A percentile compares a stretch with the other conserved stretches of the same genome.
Evolutionary conservation across 2,888 invertebrate species (phyloP).

Genomic region (Athripsodes cinereus): DNA sequence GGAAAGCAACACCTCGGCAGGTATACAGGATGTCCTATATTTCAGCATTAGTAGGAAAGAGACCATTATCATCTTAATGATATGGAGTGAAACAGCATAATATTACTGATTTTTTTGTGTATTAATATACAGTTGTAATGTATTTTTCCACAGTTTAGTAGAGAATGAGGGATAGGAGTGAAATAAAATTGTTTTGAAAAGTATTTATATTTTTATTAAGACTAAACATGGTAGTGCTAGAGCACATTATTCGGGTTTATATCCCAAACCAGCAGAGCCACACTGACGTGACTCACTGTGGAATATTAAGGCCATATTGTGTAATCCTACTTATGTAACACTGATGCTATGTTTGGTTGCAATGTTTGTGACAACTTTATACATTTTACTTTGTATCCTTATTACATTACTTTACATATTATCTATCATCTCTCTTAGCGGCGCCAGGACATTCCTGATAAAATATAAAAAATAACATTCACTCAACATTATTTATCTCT

Average conservation of each 20-base stretch:
- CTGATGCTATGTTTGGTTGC: slow-evolving; percentile 18
- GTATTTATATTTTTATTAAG: slow-evolving; percentile 26
- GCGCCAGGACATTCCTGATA: slow-evolving; percentile 22
- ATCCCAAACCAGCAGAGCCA: slow-evolving; percentile 12
- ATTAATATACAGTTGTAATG: no score
- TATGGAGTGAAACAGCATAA: no score
- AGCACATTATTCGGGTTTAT: slow-evolving; percentile 21
- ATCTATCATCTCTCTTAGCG: slow-evolving; percentile 3
- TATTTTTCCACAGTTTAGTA: no score
- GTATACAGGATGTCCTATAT: no score
- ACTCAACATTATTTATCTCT: slow-evolving; percentile 22
- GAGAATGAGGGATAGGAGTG: slow-evolving; percentile 14
- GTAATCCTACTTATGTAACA: slow-evolving; percentile 26
- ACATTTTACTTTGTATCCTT: slow-evolving; percentile 9
- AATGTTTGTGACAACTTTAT: slow-evolving; percentile 15
- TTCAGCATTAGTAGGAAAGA: no score
- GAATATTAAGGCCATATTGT: slow-evolving; percentile 29
- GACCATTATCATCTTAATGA: no score
- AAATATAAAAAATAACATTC: slow-evolving; percentile 28
- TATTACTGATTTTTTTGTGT: no score
- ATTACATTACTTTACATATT: no score
- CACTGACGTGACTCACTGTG: slow-evolving; percentile 11
- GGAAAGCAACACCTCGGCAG: no score
- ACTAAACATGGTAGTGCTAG: slow-evolving; percentile 26
- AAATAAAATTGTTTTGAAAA: slow-evolving; percentile 21